Evolutionary conservation across 2,797 vertebrate species (phyloP), one percentile per base, ranked within the genome.

Genomic region (Nyctalus aviator): DNA sequence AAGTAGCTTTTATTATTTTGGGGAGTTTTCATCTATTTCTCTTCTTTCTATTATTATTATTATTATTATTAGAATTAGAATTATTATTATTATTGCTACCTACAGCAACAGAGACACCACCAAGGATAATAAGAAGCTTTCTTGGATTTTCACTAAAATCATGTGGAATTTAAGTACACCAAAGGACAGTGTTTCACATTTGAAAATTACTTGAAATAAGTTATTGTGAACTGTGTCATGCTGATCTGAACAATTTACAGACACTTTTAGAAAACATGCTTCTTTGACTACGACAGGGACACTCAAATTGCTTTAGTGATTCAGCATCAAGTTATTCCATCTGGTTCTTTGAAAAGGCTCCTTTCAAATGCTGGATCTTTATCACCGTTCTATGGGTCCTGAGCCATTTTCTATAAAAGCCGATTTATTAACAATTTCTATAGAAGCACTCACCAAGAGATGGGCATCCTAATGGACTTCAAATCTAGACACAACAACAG

Each of bases 221-320:
- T 88, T 69, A 94, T 23, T 41, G 46, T 84, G 69, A 86, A 55
- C 41, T 44, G 30, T 84, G 59, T 87, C 71, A 84, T 64, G 35
- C 50, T 93, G 84, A 84, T 75, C 46, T 73, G 72, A 87, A 81
- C 55, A 76, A 83, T 68, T 50, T 35, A 69, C 4, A 83, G 59
- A 69, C 20, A 30, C 10, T 83, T 69, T 79, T 66, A 75, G 55
- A 53, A 93, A 93, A 81, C 55, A 53, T 11, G 17, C 8, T 32
- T 81, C 53, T 94, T 72, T 37, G n/a, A 64, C n/a, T 81, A 85
- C 27, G 23, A 89, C 27, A 83, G 50, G 77, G 50, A 44, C 23
- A 41, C 21, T 57, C 23, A 89, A 92, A 91, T 17, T 77, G 71
- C 53, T 79, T 78, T 84, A 77, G 88, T 62, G 79, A 93, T 72